Base-by-base conservation (phyloP, 2,113 vertebrate genomes). In the Colaptes auratus region DNA sequence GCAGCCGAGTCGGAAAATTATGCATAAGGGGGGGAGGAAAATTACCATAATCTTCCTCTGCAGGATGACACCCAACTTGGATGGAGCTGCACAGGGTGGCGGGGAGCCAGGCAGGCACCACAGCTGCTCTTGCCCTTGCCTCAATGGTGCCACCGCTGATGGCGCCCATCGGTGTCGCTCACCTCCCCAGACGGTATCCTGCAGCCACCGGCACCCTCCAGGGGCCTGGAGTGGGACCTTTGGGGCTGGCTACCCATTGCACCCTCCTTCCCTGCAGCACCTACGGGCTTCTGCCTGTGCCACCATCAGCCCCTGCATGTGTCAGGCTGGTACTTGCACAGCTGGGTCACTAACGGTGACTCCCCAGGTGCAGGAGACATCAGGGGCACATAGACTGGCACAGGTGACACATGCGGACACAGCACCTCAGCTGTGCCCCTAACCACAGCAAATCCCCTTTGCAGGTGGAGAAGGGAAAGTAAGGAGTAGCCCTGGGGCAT, bases 1-100 rank as follows among this genome's bases (percentile, higher is more conserved):
- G 97, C 91, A 79, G 94, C 60, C 46, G 56, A 81, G 39, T 73
- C 87, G 88, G 69, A 48, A 91, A 95, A 96, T 86, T 85, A 88
- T 77, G 95, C 92, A 11, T 17, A 2, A 21, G 90, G 91, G 79
- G 79, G 86, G 82, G 52, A 64, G 87, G 44, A n/a, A 92, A 94
- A 77, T 88, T 89, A 64, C 82, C 94, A 84, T 85, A 55, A 85
- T 44, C 89, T 88, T 89, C 91, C 90, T 92, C 92, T 58, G 59
- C 92, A 75, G 94, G 88, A 88, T 93, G 92, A 81, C 36, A 87
- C 61, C 80, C 50, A 74, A 50, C 35, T 63, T 56, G 86, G 87
- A 31, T 71, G 39, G 75, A 67, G 59, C 39, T 11, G 33, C 3
- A 2, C 20, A 15, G 81, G 93, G 85, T 30, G 91, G 70, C 13